These are phyloP conservation scores for Tenthredo scrophulariae DNA, from an alignment of 2,888 invertebrate species.

Conservation along the genomic window DNA sequence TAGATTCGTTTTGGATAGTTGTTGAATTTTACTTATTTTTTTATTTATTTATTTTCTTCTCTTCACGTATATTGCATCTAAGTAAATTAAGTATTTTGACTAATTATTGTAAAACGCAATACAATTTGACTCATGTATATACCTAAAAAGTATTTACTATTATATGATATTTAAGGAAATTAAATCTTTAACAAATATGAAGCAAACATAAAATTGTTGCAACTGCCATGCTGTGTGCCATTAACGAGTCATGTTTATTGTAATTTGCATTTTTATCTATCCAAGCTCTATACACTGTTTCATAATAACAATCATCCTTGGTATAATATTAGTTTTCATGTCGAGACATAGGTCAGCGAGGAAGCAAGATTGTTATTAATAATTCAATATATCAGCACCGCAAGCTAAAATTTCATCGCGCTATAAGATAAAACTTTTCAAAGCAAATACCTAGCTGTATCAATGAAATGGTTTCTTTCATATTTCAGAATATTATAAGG, in stretches of 20 bases:
- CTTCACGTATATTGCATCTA: slow-evolving; percentile 26
- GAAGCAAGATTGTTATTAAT: slow-evolving; percentile 3
- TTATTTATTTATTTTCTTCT: neutral
- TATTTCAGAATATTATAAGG: neutral
- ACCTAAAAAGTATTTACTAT: slow-evolving; percentile 61
- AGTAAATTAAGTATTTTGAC: slow-evolving; percentile 44
- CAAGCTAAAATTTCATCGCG: slow-evolving; percentile 24
- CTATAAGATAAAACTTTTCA: neutral
- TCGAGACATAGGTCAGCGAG: neutral
- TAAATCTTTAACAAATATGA: slow-evolving; percentile 57
- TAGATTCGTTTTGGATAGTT: slow-evolving; percentile 14
- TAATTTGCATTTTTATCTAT: slow-evolving; percentile 65
- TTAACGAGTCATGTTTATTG: slow-evolving; percentile 73
- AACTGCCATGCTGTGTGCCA: slow-evolving; percentile 78
- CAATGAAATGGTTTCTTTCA: slow-evolving; percentile 7
- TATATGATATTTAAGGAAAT: slow-evolving; percentile 57
- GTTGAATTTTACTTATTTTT: slow-evolving; percentile 22
- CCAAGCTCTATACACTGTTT: slow-evolving; percentile 53
- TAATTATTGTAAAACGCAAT: slow-evolving; percentile 55
- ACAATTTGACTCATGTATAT: slow-evolving; percentile 72
- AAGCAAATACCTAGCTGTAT: neutral
- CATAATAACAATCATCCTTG: slow-evolving; percentile 41
- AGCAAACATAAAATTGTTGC: slow-evolving; percentile 69
- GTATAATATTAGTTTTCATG: slow-evolving; percentile 3
- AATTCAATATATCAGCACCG: slow-evolving; percentile 18